phyloP scores from a whole-genome alignment of 53 echinoderm and acorn worm species.

The Zoroaster sp. region DNA sequence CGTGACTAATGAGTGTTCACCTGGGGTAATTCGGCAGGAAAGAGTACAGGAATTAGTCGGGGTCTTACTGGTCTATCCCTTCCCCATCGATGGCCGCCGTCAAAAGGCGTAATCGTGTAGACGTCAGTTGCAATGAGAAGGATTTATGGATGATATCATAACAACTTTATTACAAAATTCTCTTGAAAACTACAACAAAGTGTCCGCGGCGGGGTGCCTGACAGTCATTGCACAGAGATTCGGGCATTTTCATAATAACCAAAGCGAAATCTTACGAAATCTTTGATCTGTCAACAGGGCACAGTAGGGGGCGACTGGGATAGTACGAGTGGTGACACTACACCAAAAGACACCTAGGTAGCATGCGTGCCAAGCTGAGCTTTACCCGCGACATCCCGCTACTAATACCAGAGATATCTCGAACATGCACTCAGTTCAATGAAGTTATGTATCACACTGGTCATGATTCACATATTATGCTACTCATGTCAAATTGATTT shows the following conservation, averaged over 20 bases:
- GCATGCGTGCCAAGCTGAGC: not conserved
- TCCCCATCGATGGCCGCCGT: constrained; percentile 3
- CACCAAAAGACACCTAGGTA: not conserved
- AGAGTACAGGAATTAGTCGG: constrained; percentile 40
- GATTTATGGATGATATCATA: constrained; percentile 32
- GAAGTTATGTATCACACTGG: no score
- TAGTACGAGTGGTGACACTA: not conserved
- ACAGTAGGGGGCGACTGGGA: not conserved
- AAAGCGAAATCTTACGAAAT: constrained; percentile 5
- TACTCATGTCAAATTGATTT: no score
- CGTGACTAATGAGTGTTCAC: constrained; percentile 47
- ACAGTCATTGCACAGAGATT: not conserved
- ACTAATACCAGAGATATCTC: not conserved
- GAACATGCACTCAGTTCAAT: no score
- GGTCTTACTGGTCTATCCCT: constrained; percentile 29
- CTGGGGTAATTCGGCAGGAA: constrained; percentile 54
- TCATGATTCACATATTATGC: no score
- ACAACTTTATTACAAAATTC: constrained; percentile 34
- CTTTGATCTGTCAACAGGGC: not conserved
- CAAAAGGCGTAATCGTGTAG: constrained; percentile 44
- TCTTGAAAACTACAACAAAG: constrained; percentile 12
- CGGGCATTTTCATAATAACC: not conserved
- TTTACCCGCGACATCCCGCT: not conserved
- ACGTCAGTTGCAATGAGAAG: constrained; percentile 37
- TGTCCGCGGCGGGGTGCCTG: constrained; percentile 17